Base-by-base conservation (phyloP, 2,113 vertebrate genomes). In the Trachemys scripta region DNA sequence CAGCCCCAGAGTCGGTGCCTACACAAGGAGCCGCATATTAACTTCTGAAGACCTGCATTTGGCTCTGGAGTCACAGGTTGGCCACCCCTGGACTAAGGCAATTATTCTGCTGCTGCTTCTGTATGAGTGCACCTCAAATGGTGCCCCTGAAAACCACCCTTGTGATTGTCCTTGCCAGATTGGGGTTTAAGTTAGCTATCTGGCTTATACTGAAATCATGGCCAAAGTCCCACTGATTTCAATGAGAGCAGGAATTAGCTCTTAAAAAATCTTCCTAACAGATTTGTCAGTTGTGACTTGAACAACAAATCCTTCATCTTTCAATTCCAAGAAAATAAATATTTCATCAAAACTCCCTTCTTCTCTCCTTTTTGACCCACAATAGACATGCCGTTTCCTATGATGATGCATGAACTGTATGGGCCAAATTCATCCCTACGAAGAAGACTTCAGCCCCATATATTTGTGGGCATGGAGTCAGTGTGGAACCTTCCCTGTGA, bases 71-170 rank as follows among this genome's bases (percentile, higher is more conserved):
- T 14, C 50, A 50, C 50, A 50, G 13, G 4, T 50, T 50, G 50
- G 14, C 50, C 50, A 50, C 14, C 50, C 50, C 50, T 14, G 50
- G 19, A 72, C 35, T 72, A 38, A 47, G 87, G 47, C 5, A 79
- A 17, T 47, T 24, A 69, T 4, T 0, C 83, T 2, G 1, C 31
- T 0, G 0, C 56, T 56, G 0, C 3, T 85, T 90, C 82, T 45
- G 6, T 59, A 11, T 82, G 3, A 87, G 8, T 19, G 2, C 2
- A 79, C 72, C 2, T 3, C 22, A 49, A 45, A 72, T 6, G 8
- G 14, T 62, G 5, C 1, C 0, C 27, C 84, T 16, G 0, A 0
- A 38, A 51, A 54, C 8, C 56, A 10, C 50, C 8, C 72, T 91
- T 88, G 25, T 85, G 10, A 1, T 76, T 94, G 62, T 84, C 31